These are phyloP conservation scores for Microctenopoma lineatum DNA, from an alignment of 2,797 vertebrate species.

Conservation along the genomic window DNA sequence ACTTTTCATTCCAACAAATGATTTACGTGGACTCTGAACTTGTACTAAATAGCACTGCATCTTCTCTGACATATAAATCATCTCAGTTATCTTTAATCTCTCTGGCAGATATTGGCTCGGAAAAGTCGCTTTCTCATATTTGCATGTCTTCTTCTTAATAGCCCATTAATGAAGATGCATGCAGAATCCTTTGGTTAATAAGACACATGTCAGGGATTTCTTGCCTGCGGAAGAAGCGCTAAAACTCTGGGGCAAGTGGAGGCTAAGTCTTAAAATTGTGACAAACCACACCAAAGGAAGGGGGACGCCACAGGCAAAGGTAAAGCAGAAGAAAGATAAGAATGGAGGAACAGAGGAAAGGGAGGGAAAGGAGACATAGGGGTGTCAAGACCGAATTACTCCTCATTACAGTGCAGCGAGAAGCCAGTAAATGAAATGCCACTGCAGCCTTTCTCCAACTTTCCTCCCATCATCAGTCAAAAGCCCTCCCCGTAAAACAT, in stretches of 20 bases:
- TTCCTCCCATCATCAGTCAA: constrained; percentile 80
- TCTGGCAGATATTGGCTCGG: constrained; percentile 68
- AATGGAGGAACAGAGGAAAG: constrained; percentile 50
- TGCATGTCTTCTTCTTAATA: constrained; percentile 75
- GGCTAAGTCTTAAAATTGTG: constrained; percentile 70
- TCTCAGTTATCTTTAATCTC: constrained; percentile 71
- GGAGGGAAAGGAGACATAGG: constrained; percentile 61
- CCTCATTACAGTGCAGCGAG: constrained; percentile 82
- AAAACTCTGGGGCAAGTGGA: constrained; percentile 62
- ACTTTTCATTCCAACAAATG: constrained; percentile 56
- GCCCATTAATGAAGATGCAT: constrained; percentile 81
- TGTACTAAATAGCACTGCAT: constrained; percentile 62
- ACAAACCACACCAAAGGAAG: constrained; percentile 51
- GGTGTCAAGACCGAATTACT: constrained; percentile 84
- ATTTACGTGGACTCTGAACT: constrained; percentile 75
- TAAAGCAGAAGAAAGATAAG: constrained; percentile 66
- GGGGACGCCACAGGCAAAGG: constrained; percentile 63
- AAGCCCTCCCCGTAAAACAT: constrained; percentile 75
- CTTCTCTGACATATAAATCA: constrained; percentile 67
- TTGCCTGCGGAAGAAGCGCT: constrained; percentile 72
- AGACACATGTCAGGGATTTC: constrained; percentile 77
- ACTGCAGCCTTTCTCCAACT: constrained; percentile 73
- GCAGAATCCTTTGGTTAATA: constrained; percentile 78
- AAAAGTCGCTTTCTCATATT: constrained; percentile 76
- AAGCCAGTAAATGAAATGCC: constrained; percentile 84